Evolutionary conservation across 92 coral and sea anemone genomes (phyloP), one percentile per base, ranked within the genome.

Genomic region (Zoanthus sociatus): DNA sequence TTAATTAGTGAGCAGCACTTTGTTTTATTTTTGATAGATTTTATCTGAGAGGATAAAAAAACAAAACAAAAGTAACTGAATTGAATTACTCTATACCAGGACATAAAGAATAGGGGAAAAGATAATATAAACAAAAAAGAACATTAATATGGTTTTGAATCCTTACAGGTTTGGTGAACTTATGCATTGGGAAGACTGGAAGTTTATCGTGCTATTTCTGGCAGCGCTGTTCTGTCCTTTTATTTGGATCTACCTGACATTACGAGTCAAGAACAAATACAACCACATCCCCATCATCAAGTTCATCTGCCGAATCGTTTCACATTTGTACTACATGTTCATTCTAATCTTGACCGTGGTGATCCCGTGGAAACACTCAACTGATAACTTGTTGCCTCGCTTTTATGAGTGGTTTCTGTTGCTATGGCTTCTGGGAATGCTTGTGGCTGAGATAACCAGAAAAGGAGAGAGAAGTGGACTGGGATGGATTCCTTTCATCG

Each of bases 271-370:
- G 89, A 95, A 95, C 86, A 97, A 92, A 58, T 93, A 93, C 90
- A 95, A 93, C 71, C 90, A 94, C 86, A 94, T 97, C 53, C 99
- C 99, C 8, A 92, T 95, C 92, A 92, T 97, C 83, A 97, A 95
- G 92, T 97, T 97, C 94, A 97, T 95, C 84, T 95, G 99, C 73
- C 96, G 94, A 5, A 95, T 97, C 83, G 96, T 97, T 68, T 97
- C 99, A 12, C 99, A 97, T 71, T 76, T 97, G 21, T 97, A 97
- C 84, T 64, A 95, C 50, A 91, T 97, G 86, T 56, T 95, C 6
- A 76, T 97, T 0, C 89, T 97, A 44, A 83, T 94, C 18, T 37
- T 93, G 30, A 95, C 95, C 32, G 93, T 89, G 15, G 99, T 97
- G 20, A 89, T 95, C 26, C 98, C 99, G 6, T 97, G 98, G 98